Evolutionary conservation across 2,888 invertebrate genomes (phyloP), one percentile per base, ranked within the genome.

Genomic region (Drosophila mercatorum): DNA sequence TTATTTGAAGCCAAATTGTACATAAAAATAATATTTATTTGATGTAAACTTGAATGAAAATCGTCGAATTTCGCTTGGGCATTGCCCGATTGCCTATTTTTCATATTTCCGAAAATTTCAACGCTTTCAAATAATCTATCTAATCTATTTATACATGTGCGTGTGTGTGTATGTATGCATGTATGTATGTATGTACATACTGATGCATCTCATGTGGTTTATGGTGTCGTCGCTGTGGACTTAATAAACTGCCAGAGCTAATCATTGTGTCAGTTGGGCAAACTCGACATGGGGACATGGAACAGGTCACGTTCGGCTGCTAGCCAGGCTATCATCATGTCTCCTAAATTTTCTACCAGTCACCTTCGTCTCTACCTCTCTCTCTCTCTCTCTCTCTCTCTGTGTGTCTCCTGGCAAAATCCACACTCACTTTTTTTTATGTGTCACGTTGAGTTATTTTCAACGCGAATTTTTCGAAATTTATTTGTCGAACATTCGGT

Each of bases 371-470:
- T 11, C 22, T 22, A 1, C 22, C 22, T 2, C 22, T 22, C 22
- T 22, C 22, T 22, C 22, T 22, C 22, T 22, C 22, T 22, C 22
- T 22, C 3, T 34, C 31, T 6, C 31, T 34, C 31, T 34, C 31
- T 4, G n/a, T 52, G 43, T 7, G 38, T 38, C 36, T 53, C 53
- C 53, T 53, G 40, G 58, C 72, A 63, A 58, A 58, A 69, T 75
- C 62, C 67, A 65, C 68, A 66, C 66, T 63, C 68, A 56, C 75
- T 72, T 68, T 72, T 72, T 22, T 65, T 67, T 80, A 56, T 80
- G 68, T 84, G 80, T 80, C 85, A 80, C 81, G 60, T 81, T 80
- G 80, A 80, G 84, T 83, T 83, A 87, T 81, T 84, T 87, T 83
- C 75, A 83, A 83, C 81, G 78, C 78, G 71, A 83, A 81, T 81